A percentile compares a stretch with the other conserved stretches of the same genome.
phyloP scores from a whole-genome alignment of 2,113 vertebrate species.

The Anser cygnoides region DNA sequence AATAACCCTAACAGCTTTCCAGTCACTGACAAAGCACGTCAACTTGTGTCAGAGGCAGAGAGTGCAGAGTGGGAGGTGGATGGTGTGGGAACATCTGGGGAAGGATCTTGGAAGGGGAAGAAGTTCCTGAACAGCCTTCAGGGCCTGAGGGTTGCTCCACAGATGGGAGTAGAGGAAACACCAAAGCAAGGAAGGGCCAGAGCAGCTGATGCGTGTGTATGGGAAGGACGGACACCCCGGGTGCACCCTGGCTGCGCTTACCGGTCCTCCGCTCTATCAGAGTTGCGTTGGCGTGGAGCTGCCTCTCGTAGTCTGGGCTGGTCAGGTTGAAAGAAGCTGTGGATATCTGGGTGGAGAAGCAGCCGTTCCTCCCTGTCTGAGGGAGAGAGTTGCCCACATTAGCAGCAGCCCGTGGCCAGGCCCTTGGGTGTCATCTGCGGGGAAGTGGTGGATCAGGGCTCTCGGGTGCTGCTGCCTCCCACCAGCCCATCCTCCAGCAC shows the following conservation, averaged over 20 bases:
- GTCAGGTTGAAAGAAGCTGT: neutral
- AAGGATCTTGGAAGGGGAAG: neutral
- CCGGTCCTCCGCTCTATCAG: neutral
- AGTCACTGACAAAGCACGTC: neutral
- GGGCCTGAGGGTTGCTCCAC: neutral
- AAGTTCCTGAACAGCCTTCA: neutral
- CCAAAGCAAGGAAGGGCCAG: neutral
- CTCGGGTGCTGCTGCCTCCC: neutral
- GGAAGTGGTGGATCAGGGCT: neutral
- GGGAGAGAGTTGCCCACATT: neutral
- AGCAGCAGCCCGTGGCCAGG: neutral
- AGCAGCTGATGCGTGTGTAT: neutral
- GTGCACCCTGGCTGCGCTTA: neutral
- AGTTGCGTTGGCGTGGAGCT: accelerated
- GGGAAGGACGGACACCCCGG: neutral
- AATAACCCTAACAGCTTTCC: neutral
- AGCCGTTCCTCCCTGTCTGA: neutral
- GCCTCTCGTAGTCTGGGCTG: accelerated
- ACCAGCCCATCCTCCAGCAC: neutral
- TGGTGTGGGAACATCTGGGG: neutral
- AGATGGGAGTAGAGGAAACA: neutral
- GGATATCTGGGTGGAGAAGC: neutral
- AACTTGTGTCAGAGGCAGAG: neutral
- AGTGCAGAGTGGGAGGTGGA: neutral
- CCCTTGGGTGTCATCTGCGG: neutral